Conservation (phyloP, 2,113 vertebrate species). For the Dicaeum eximium region DNA sequence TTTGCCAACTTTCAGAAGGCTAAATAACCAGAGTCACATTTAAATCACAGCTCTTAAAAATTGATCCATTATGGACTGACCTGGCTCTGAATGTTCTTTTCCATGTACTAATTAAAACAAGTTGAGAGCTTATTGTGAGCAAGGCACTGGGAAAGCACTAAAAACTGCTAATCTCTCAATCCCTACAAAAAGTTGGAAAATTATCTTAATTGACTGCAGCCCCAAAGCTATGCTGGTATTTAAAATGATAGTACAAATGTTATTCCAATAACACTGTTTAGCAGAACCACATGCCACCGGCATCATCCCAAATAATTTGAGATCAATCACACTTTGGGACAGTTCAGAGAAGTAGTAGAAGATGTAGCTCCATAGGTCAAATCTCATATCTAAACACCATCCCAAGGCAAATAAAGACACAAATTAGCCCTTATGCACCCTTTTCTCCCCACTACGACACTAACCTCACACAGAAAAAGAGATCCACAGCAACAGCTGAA, state of each 20-base stretch:
- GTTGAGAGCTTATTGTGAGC: not conserved
- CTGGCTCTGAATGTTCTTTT: not conserved
- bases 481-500: not conserved
- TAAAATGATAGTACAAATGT: not conserved
- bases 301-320: not conserved
- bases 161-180: not conserved
- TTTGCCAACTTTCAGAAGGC: not conserved
- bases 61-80: not conserved
- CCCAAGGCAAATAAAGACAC: not conserved
- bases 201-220: not conserved
- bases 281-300: not conserved
- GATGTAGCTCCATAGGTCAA: not conserved
- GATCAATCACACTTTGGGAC: not conserved
- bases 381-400: not conserved
- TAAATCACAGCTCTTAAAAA: slow-evolving; percentile 14
- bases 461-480: not conserved
- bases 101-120: not conserved
- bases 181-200: not conserved
- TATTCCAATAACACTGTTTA: not conserved
- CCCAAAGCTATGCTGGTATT: not conserved
- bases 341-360: not conserved
- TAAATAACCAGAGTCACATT: not conserved
- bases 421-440: not conserved
- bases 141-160: not conserved
- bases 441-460: not conserved